Base-by-base conservation (phyloP, 2,113 vertebrate genomes). In the Daubentonia madagascariensis region DNA sequence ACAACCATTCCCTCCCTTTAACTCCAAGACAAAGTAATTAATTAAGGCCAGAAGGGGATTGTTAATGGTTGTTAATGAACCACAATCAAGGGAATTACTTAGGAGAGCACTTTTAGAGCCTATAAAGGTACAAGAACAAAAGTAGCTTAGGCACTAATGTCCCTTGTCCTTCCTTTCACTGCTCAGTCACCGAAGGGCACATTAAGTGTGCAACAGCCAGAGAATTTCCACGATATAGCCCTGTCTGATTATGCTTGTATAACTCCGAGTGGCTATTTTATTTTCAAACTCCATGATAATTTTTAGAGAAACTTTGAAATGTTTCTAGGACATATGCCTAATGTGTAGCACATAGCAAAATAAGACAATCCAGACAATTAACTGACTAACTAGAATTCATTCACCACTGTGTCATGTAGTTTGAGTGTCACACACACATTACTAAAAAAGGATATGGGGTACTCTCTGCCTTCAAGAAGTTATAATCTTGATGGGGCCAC, bases 1-100 rank as follows among this genome's bases (percentile, higher is more conserved):
- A 98, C 95, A 96, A 87, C 95, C 85, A 91, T 98, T 98, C 95
- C 72, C 40, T 65, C 91, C 92, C 72, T 88, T 96, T 97, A 94
- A 94, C 89, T 98, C 97, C 97, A 97, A 98, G 72, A 89, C 94
- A 98, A 98, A 93, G 98, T 98, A 98, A 98, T 99, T 99, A 98
- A 98, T 97, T 98, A 98, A 97, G 97, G 98, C 98, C 98, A 98
- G 98, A 98, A 98, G 98, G 98, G 96, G 52, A 52, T 92, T 97
- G 95, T 98, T 98, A 98, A 98, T 10, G 73, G 96, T 93, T 95
- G 95, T 65, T 99, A 99, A 98, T 98, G 98, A 98, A 98, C 76
- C 91, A 91, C 96, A 96, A 86, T 84, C 94, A 94, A 98, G 97
- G 93, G 97, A 98, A 98, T 97, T 98, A 97, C 91, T 98, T 94